Percentiles rank a stretch among this genome's conserved stretches.
Conservation (phyloP, 2,113 vertebrate species). For the Dissostichus mawsoni region DNA sequence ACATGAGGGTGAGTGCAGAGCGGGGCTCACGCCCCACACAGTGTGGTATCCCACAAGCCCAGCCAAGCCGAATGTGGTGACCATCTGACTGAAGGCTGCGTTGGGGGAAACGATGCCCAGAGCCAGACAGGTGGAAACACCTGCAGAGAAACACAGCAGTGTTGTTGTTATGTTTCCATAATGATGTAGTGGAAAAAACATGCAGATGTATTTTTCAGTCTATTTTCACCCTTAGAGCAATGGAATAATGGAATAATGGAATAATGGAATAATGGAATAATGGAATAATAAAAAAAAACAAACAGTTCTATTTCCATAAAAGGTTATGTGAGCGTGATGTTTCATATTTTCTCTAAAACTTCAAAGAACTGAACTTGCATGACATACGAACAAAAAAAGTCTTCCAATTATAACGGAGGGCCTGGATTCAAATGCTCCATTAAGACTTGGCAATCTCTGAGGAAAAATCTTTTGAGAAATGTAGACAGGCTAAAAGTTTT, state of each 20-base stretch:
- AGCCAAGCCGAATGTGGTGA: constrained; percentile 94
- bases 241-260: background rate
- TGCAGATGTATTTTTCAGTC: background rate
- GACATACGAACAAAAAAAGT: background rate
- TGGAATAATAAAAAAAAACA: background rate
- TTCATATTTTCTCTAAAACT: constrained; percentile 27
- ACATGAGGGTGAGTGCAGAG: constrained; percentile 99
- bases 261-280: no score
- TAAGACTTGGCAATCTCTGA: background rate
- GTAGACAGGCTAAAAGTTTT: background rate
- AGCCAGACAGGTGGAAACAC: constrained; percentile 84
- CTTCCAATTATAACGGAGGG: background rate
- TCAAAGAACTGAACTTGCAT: background rate
- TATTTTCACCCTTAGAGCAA: background rate
- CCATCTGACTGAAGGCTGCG: constrained; percentile 94
- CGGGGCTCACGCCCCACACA: constrained; percentile 97
- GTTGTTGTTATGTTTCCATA: background rate
- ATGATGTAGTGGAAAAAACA: background rate
- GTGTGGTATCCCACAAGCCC: constrained; percentile 98
- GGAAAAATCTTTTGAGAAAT: no score
- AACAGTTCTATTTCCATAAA: background rate
- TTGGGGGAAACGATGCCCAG: constrained; percentile 91
- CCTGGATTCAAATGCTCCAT: background rate
- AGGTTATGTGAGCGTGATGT: constrained; percentile 23
- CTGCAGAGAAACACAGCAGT: constrained; percentile 55